Percentiles rank a stretch among this genome's conserved stretches.
Evolutionary conservation across 37 sponge, comb jelly and placozoan genomes (phyloP).

Genomic region (Hormiphora californensis): DNA sequence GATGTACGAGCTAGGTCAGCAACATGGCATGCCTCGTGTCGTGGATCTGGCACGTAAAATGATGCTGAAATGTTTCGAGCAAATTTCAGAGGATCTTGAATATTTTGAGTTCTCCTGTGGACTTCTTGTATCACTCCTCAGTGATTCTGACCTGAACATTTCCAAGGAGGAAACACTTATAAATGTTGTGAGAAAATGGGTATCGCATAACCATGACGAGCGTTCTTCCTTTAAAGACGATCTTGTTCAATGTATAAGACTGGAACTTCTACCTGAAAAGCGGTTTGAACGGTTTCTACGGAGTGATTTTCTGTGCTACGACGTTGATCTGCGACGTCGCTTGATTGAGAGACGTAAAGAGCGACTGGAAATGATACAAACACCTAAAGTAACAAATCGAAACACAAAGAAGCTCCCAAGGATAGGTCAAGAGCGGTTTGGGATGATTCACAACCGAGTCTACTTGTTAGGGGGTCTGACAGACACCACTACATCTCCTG

Average conservation of each 20-base stretch:
- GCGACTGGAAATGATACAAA: background rate
- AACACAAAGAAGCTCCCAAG: background rate
- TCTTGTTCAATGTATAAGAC: background rate
- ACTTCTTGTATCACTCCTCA: background rate
- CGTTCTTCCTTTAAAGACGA: background rate
- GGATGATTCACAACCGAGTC: background rate
- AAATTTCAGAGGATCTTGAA: background rate
- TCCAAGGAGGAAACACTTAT: background rate
- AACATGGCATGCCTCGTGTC: background rate
- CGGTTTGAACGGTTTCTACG: background rate
- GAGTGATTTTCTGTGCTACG: too few relatives aligned
- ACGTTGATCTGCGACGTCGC: too few relatives aligned
- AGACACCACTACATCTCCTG: background rate
- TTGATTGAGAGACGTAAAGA: too few relatives aligned
- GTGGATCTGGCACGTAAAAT: background rate
- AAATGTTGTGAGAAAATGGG: background rate
- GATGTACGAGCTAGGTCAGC: background rate
- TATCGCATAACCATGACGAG: background rate
- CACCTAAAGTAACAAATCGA: background rate
- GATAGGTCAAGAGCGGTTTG: background rate
- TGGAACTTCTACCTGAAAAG: background rate
- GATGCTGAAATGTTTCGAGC: background rate
- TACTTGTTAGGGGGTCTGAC: background rate
- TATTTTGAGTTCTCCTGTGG: background rate
- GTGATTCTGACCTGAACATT: background rate